Evolutionary conservation across 92 coral and sea anemone species (phyloP), one percentile per base, ranked within the genome.

Genomic region (Porites evermanni): DNA sequence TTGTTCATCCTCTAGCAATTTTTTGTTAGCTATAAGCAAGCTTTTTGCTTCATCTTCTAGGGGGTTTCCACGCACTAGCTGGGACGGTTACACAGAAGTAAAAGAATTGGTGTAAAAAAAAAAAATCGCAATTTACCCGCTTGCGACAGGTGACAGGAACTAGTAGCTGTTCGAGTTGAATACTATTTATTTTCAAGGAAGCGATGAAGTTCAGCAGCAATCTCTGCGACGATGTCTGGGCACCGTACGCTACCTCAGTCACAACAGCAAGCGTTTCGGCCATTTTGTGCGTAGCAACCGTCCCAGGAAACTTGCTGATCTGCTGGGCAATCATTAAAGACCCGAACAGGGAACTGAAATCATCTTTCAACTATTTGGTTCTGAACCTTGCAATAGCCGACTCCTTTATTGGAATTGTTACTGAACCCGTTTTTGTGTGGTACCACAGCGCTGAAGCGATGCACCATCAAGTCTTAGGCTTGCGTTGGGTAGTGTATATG

Each of bases 371-470:
- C 85, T 94, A 89, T 79, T 83, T 94, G 63, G 88, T 93, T 17
- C 78, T 94, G 64, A 94, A 94, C 67, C 79, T 94, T 19, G 98
- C 95, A 8, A 58, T 94, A 3, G 92, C 98, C 3, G 98, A 94
- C 74, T 66, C 89, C 3, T 67, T 94, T 21, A 88, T 91, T 17
- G 98, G 94, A 1, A 52, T 84, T 51, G 84, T 94, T 0, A 88
- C 95, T 7, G 98, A 94, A 52, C 98, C 98, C 7, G 80, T 88
- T 14, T 94, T 93, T 44, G 86, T 92, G 29, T 89, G 91, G 89
- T 91, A 82, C 53, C 98, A 94, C 77, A 87, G 70, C 70, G 79
- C 77, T 6, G 98, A 94, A 82, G 94, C 95, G 12, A 59, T 79
- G 83, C 79, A 70, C 6, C 58, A 71, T 2, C 76, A 84, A 32